Evolutionary conservation across 2,888 invertebrate genomes (phyloP).

Genomic region (Pollenia angustigena): DNA sequence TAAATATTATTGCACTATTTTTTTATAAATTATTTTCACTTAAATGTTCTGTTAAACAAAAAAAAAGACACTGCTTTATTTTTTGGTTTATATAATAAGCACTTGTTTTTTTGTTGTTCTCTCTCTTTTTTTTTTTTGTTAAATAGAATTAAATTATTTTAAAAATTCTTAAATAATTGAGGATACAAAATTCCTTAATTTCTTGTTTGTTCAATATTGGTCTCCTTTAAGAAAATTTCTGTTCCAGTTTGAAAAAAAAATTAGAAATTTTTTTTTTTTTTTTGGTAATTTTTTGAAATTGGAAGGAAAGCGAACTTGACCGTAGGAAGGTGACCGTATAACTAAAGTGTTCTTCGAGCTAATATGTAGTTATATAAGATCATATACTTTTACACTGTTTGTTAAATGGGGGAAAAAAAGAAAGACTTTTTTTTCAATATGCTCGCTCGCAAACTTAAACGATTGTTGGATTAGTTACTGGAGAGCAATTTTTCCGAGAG

Average conservation of each 20-base stretch:
- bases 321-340: conserved; percentile 84
- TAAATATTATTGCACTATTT: conserved; percentile 45
- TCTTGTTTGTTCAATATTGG: conserved; percentile 17
- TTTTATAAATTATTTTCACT: conserved; percentile 44
- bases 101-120: conserved; percentile 25
- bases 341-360: conserved; percentile 83
- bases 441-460: conserved; percentile 35
- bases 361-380: conserved; percentile 84
- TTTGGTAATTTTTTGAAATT: conserved; percentile 66
- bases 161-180: conserved; percentile 16
- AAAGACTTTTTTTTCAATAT: conserved; percentile 64
- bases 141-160: conserved; percentile 33
- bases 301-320: conserved; percentile 83
- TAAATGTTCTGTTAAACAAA: conserved; percentile 44
- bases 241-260: conserved; percentile 25
- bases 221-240: conserved; percentile 60
- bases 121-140: background rate
- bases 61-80: conserved; percentile 52
- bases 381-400: conserved; percentile 80
- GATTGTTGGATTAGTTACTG: conserved; percentile 57
- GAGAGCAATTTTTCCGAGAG: conserved; percentile 33
- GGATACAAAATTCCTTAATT: conserved; percentile 54
- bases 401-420: conserved; percentile 50
- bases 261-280: no score
- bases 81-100: conserved; percentile 26